Evolutionary conservation across 2,888 invertebrate genomes (phyloP).

Genomic region (Xestobium rufovillosum): DNA sequence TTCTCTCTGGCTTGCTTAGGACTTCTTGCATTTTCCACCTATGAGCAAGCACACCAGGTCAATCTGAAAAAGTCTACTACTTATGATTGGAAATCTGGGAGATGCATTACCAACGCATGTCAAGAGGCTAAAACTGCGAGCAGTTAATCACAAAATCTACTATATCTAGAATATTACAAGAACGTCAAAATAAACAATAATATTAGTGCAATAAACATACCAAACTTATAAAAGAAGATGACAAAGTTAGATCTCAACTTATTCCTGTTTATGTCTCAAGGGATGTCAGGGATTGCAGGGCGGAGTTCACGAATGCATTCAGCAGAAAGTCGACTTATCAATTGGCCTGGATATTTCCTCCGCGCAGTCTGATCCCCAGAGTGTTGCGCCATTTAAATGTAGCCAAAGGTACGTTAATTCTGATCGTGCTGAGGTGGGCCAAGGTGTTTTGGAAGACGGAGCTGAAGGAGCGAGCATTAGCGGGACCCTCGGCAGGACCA

Average conservation of each 20-base stretch:
- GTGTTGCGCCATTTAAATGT: slow-evolving; percentile 23
- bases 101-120: too few relatives aligned
- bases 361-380: slow-evolving; percentile 23
- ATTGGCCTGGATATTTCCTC: slow-evolving; percentile 26
- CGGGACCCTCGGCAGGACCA: slow-evolving; percentile 9
- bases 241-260: slow-evolving; percentile 20
- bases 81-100: too few relatives aligned
- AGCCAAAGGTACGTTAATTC: slow-evolving; percentile 20
- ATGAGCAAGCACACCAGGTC: too few relatives aligned
- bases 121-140: too few relatives aligned
- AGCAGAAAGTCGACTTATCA: slow-evolving; percentile 20
- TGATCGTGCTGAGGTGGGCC: slow-evolving; percentile 26
- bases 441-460: slow-evolving; percentile 25
- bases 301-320: slow-evolving; percentile 21
- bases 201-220: too few relatives aligned
- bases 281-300: slow-evolving; percentile 13
- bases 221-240: too few relatives aligned
- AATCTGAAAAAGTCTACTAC: too few relatives aligned
- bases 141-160: too few relatives aligned
- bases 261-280: slow-evolving; percentile 18
- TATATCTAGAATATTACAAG: too few relatives aligned
- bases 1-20: too few relatives aligned
- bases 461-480: slow-evolving; percentile 16
- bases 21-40: too few relatives aligned
- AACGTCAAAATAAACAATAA: too few relatives aligned